Percentiles rank a stretch among this genome's conserved stretches.
phyloP scores from a whole-genome alignment of 1,140 invertebrate species.

The Pygmarrhopalites habei region DNA sequence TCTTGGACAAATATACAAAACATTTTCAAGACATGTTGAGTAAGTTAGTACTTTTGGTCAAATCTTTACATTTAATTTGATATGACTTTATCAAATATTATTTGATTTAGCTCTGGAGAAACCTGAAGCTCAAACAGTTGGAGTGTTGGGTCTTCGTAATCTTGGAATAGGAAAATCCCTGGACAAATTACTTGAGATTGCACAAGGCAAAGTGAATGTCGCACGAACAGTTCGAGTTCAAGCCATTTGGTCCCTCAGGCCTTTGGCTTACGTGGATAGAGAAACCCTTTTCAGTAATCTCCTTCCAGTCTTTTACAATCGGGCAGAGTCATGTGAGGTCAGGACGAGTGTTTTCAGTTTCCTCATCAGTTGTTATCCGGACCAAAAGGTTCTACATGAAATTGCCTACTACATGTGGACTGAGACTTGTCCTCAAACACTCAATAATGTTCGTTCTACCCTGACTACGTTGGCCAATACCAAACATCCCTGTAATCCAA shows the following conservation, averaged over 20 bases:
- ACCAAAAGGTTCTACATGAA: conserved; percentile 30
- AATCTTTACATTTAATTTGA: too few relatives aligned
- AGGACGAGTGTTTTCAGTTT: conserved; percentile 33
- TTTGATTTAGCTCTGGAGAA: background rate
- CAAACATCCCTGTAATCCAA: conserved; percentile 24
- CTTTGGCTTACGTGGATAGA: conserved; percentile 4
- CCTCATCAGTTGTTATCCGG: conserved; percentile 16
- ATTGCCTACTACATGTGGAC: conserved; percentile 39
- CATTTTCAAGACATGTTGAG: conserved; percentile 33
- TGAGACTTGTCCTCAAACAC: conserved; percentile 32
- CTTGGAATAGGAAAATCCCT: conserved; percentile 23
- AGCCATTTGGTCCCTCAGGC: conserved; percentile 30
- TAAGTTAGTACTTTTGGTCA: too few relatives aligned
- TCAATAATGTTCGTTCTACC: conserved; percentile 20
- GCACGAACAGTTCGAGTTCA: conserved; percentile 23
- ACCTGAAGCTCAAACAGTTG: conserved; percentile 29
- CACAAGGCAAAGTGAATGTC: conserved; percentile 21
- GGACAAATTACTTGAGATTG: conserved; percentile 32
- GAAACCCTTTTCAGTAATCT: conserved; percentile 11
- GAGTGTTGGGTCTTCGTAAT: conserved; percentile 31
- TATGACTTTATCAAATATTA: too few relatives aligned
- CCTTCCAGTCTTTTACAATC: conserved; percentile 36
- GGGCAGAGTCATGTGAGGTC: conserved; percentile 33
- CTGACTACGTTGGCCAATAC: conserved; percentile 20
- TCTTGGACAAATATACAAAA: conserved; percentile 36